A percentile compares a stretch with the other conserved stretches of the same genome.
Conservation (phyloP, 2,888 invertebrate genomes). For the Thyatira batis region DNA sequence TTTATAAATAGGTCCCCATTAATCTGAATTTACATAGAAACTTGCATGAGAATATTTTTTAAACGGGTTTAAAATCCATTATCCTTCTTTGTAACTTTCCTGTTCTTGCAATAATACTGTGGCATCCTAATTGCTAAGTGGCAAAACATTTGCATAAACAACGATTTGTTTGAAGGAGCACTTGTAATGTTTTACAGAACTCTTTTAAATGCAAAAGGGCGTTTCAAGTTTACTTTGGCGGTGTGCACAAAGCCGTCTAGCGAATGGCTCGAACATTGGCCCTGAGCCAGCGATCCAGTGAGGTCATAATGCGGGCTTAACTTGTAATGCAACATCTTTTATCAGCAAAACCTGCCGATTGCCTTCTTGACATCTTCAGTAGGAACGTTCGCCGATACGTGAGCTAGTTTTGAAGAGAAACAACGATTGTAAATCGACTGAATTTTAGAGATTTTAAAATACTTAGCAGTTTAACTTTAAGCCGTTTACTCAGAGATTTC, state of each 20-base stretch:
- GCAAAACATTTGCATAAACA: slow-evolving; percentile 34
- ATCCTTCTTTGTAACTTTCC: not conserved
- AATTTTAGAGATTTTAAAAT: not conserved
- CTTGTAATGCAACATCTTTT: slow-evolving; percentile 43
- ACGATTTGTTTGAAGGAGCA: slow-evolving; percentile 41
- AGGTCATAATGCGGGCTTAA: slow-evolving; percentile 44
- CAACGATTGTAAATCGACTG: not conserved
- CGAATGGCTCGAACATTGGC: slow-evolving; percentile 60
- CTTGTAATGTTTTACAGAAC: slow-evolving; percentile 47
- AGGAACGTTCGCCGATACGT: slow-evolving; percentile 11
- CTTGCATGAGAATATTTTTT: not conserved
- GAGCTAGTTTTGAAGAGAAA: slow-evolving; percentile 7
- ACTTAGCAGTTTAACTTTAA: too few relatives aligned
- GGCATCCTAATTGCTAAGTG: slow-evolving; percentile 6
- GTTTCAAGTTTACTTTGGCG: slow-evolving; percentile 57
- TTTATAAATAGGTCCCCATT: not conserved
- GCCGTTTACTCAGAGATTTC: not conserved
- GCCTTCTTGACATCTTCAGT: slow-evolving; percentile 31
- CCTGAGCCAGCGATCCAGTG: slow-evolving; percentile 43
- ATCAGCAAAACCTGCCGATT: slow-evolving; percentile 31
- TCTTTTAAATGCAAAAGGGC: slow-evolving; percentile 54
- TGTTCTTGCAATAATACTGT: not conserved
- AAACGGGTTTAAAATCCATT: too few relatives aligned
- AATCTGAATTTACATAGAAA: not conserved
- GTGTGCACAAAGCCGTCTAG: slow-evolving; percentile 45